These are phyloP conservation scores for Strix aluco DNA, from an alignment of 2,113 vertebrate genomes.

Conservation along the genomic window DNA sequence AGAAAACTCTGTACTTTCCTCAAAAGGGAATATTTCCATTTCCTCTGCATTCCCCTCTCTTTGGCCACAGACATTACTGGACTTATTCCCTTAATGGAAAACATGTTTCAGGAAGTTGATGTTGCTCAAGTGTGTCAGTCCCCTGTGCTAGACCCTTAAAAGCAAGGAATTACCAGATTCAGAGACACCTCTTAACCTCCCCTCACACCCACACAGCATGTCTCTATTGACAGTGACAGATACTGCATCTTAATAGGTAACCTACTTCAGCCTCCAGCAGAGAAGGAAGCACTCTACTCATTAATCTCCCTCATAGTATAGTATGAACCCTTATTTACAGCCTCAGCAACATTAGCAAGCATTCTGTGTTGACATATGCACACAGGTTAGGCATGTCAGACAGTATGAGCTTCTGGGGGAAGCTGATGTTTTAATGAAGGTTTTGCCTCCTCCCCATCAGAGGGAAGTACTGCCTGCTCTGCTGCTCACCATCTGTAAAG, in stretches of 20 bases:
- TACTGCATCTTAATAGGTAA: slow-evolving; percentile 66
- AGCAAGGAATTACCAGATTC: slow-evolving; percentile 29
- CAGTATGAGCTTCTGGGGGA: slow-evolving; percentile 17
- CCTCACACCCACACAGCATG: slow-evolving; percentile 52
- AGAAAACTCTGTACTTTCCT: background rate
- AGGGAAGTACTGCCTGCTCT: background rate
- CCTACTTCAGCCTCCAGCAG: slow-evolving; percentile 57
- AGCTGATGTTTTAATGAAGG: slow-evolving; percentile 58
- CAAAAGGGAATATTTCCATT: background rate
- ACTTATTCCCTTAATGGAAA: background rate
- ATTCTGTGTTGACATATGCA: slow-evolving; percentile 56
- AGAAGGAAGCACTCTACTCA: slow-evolving; percentile 54
- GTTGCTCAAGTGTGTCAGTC: slow-evolving; percentile 1
- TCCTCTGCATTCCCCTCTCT: background rate
- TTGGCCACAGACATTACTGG: background rate
- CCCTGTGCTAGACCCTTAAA: slow-evolving; percentile 1
- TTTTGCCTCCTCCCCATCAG: background rate
- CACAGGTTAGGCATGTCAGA: slow-evolving; percentile 56
- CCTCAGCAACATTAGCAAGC: slow-evolving; percentile 51
- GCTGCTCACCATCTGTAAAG: background rate
- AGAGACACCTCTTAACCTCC: slow-evolving; percentile 49
- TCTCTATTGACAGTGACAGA: slow-evolving; percentile 69
- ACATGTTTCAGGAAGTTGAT: background rate
- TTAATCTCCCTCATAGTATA: slow-evolving; percentile 56
- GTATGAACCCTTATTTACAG: slow-evolving; percentile 60